Conservation (phyloP, 2,888 invertebrate species). For the Periphyllus acericola region DNA sequence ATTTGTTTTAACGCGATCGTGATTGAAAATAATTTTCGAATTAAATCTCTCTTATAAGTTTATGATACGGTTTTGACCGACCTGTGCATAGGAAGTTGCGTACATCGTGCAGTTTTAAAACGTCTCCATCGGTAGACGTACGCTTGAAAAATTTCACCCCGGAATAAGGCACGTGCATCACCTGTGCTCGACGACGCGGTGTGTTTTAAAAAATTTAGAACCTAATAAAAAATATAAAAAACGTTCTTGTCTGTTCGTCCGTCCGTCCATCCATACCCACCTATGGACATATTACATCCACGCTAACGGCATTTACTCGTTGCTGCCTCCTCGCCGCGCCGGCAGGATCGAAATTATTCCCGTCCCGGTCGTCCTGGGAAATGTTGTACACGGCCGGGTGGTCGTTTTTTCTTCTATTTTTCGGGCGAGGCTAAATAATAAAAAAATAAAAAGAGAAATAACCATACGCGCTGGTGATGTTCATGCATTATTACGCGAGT, state of each 20-base stretch:
- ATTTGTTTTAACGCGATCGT: too few relatives aligned
- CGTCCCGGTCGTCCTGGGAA: not conserved
- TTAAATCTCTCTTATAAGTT: too few relatives aligned
- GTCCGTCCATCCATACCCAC: not conserved
- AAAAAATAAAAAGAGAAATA: too few relatives aligned
- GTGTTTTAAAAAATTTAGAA: not conserved
- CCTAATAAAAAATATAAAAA: not conserved
- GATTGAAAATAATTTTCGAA: too few relatives aligned
- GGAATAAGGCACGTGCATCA: not conserved
- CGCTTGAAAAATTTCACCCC: not conserved
- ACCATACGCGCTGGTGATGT: not conserved
- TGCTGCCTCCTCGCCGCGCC: not conserved
- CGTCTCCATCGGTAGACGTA: not conserved
- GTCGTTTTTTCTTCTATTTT: not conserved
- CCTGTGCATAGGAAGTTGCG: not conserved
- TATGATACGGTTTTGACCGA: too few relatives aligned
- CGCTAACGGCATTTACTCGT: not conserved
- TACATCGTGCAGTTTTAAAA: not conserved
- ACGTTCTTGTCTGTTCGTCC: not conserved
- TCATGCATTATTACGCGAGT: not conserved
- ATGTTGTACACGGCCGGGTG: not conserved
- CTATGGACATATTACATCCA: not conserved
- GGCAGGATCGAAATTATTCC: not conserved
- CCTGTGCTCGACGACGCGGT: not conserved
- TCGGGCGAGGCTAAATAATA: not conserved